Percentiles rank a stretch among this genome's conserved stretches.
Conservation (phyloP, 2,797 vertebrate genomes). For the Linurgus olivaceus region DNA sequence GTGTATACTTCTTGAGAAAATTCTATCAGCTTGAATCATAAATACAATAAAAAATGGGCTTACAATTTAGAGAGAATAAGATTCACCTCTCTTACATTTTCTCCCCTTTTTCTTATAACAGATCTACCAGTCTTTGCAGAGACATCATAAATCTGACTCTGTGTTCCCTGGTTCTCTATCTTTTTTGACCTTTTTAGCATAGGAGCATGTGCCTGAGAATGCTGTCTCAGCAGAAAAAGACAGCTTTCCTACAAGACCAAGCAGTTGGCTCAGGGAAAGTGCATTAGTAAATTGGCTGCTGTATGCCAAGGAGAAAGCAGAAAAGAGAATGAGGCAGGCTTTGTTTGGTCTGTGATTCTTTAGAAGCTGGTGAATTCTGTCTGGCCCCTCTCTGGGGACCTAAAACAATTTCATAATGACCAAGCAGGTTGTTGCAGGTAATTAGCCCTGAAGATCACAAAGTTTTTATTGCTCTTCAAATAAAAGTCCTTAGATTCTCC, state of each 20-base stretch:
- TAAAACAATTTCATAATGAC: not conserved
- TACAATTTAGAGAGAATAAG: not conserved
- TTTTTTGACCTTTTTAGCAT: not conserved
- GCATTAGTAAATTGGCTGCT: not conserved
- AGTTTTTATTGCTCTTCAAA: not conserved
- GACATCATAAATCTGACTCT: not conserved
- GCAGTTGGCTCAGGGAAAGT: not conserved
- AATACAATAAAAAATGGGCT: not conserved
- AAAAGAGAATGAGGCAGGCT: not conserved
- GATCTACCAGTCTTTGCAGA: not conserved
- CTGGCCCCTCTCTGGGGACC: not conserved
- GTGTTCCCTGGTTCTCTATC: not conserved
- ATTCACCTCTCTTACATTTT: not conserved
- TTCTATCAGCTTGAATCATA: not conserved
- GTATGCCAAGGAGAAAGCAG: not conserved
- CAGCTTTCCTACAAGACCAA: not conserved
- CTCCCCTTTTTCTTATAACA: rapidly evolving
- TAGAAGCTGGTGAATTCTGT: not conserved
- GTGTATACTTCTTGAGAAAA: not conserved
- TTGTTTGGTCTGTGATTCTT: not conserved
- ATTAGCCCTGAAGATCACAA: not conserved
- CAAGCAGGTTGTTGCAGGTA: not conserved
- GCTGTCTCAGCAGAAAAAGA: not conserved
- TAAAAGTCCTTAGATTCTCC: not conserved
- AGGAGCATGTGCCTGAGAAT: not conserved